Evolutionary conservation across 2,888 invertebrate genomes (phyloP).

Genomic region (Cetonia aurata): DNA sequence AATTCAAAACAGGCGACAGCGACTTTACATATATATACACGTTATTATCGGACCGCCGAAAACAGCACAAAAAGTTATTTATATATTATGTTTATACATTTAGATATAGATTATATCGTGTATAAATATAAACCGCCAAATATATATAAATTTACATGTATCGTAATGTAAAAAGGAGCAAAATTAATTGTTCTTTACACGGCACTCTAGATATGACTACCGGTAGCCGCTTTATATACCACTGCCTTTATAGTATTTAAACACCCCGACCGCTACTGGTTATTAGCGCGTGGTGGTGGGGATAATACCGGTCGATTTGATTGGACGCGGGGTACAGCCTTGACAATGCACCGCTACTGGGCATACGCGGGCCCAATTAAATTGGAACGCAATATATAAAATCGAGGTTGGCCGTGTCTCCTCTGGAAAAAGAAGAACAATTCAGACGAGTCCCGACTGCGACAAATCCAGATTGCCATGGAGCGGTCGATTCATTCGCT

Average conservation of each 20-base stretch:
- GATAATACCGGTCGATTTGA: conserved; percentile 52
- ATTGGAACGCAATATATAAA: conserved; percentile 41
- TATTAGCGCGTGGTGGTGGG: conserved; percentile 48
- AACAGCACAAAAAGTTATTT: background rate
- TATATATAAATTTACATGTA: too few relatives aligned
- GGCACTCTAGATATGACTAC: conserved; percentile 54
- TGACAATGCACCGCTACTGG: conserved; percentile 49
- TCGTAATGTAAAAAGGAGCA: too few relatives aligned
- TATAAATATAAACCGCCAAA: too few relatives aligned
- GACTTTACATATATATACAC: background rate
- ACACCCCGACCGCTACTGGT: conserved; percentile 56
- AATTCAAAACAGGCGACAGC: conserved; percentile 12
- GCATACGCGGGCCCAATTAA: conserved; percentile 47
- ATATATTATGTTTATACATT: background rate
- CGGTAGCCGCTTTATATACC: conserved; percentile 44
- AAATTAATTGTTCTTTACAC: conserved; percentile 24
- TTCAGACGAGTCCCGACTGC: background rate
- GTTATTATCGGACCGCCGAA: background rate
- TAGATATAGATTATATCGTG: background rate
- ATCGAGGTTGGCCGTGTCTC: conserved; percentile 24
- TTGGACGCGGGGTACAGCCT: conserved; percentile 46
- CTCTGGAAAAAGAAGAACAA: conserved; percentile 24
- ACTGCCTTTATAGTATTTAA: conserved; percentile 44
- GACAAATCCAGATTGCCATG: background rate
- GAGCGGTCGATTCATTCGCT: background rate